These are phyloP conservation scores for Siphlonurus alternatus DNA, from an alignment of 2,888 invertebrate species.

Conservation along the genomic window DNA sequence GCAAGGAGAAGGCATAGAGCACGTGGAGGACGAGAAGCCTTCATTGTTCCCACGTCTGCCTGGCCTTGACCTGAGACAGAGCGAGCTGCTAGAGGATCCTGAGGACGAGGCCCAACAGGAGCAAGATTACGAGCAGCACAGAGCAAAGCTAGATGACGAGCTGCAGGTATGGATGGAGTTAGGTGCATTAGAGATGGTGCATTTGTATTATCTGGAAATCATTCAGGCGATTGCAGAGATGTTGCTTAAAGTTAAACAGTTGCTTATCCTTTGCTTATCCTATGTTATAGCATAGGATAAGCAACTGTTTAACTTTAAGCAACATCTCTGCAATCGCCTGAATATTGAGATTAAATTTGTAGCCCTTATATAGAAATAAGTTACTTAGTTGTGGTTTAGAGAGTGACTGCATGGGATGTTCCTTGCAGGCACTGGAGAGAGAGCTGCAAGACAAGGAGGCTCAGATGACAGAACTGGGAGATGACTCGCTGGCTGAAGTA, in stretches of 20 bases:
- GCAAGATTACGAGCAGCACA: slow-evolving; percentile 46
- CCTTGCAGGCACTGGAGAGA: slow-evolving; percentile 48
- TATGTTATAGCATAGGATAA: no score
- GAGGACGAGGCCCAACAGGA: slow-evolving; percentile 31
- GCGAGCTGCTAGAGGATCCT: no score
- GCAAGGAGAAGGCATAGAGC: no score
- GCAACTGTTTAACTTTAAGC: no score
- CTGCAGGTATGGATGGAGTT: slow-evolving; percentile 23
- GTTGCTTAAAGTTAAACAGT: no score
- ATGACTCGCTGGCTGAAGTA: slow-evolving; percentile 29
- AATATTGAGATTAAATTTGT: not conserved
- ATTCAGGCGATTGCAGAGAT: no score
- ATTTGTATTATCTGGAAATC: no score
- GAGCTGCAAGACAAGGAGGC: slow-evolving; percentile 31
- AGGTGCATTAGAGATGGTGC: no score
- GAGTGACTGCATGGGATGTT: slow-evolving; percentile 1
- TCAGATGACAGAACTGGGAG: slow-evolving; percentile 20
- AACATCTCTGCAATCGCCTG: no score
- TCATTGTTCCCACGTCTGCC: not conserved
- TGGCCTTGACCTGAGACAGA: no score
- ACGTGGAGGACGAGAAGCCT: not conserved
- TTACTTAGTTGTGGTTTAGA: no score
- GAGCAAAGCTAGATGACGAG: slow-evolving; percentile 34
- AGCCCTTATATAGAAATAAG: slow-evolving; percentile 4
- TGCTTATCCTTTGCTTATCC: no score